Evolutionary conservation across 2,888 invertebrate species (phyloP).

Genomic region (Sinopyrophorus schimmeli): DNA sequence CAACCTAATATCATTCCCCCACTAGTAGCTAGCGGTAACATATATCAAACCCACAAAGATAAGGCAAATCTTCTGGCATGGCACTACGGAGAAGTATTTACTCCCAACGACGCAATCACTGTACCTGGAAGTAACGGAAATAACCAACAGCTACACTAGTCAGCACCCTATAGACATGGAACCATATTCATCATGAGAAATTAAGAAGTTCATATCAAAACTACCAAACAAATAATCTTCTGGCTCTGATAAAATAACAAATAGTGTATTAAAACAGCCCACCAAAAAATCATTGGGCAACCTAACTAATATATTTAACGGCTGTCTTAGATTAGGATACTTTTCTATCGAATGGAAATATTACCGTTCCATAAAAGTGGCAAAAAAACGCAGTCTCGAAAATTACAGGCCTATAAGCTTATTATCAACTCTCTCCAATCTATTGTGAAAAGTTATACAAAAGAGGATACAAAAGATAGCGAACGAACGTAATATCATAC

Average conservation of each 20-base stretch:
- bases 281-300: conserved; percentile 6
- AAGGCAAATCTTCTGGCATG: conserved; percentile 17
- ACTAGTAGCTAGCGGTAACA: conserved; percentile 8
- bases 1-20: conserved; percentile 15
- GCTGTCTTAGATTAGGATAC: conserved; percentile 1
- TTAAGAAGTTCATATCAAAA: conserved; percentile 3
- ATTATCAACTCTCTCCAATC: conserved; percentile 2
- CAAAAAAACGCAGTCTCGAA: conserved; percentile 26
- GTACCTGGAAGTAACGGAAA: conserved; percentile 1
- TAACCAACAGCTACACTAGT: not conserved
- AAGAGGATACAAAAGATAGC: not conserved
- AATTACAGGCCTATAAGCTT: not conserved
- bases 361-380: conserved; percentile 32
- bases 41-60: conserved; percentile 14
- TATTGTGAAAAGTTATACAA: not conserved
- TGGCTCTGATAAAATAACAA: conserved; percentile 12
- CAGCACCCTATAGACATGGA: conserved; percentile 1
- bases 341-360: not conserved
- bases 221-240: conserved; percentile 6
- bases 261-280: conserved; percentile 28
- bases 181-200: conserved; percentile 2
- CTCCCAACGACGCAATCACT: conserved; percentile 6
- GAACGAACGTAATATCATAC: not conserved
- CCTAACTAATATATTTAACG: conserved; percentile 20
- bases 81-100: conserved; percentile 13